phyloP scores from a whole-genome alignment of 2,888 invertebrate species.

The Dasypogon diadema region DNA sequence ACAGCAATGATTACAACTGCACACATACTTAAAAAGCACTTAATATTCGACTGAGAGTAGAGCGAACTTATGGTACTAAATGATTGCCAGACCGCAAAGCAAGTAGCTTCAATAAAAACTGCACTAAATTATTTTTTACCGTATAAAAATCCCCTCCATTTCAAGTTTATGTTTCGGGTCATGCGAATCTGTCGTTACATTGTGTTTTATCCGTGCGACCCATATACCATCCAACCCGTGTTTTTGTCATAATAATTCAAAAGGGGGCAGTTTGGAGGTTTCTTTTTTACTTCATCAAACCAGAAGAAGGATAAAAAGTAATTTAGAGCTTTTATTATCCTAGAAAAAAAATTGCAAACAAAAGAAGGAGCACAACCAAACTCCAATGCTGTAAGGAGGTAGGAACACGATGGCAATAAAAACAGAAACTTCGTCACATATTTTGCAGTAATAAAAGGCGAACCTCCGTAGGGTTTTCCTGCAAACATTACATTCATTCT shows the following conservation, averaged over 20 bases:
- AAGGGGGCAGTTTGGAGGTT: conserved; percentile 31
- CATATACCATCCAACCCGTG: conserved; percentile 31
- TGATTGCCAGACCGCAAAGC: conserved; percentile 27
- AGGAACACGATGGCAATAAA: conserved; percentile 29
- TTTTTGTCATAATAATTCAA: conserved; percentile 39
- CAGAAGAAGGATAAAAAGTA: conserved; percentile 45
- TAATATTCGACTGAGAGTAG: background rate
- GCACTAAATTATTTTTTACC: conserved; percentile 50
- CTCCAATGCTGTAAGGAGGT: conserved; percentile 18
- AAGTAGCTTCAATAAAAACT: conserved; percentile 35
- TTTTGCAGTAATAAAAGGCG: conserved; percentile 36
- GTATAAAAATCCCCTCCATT: conserved; percentile 32
- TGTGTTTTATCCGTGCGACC: conserved; percentile 40
- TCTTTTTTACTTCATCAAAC: conserved; percentile 45
- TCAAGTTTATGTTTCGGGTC: conserved; percentile 58
- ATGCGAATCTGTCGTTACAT: conserved; percentile 59
- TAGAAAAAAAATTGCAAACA: conserved; percentile 34
- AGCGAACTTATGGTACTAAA: background rate
- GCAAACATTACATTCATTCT: conserved; percentile 13
- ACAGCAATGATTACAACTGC: conserved; percentile 33
- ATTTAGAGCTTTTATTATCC: conserved; percentile 51
- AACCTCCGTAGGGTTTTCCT: conserved; percentile 8
- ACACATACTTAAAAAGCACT: conserved; percentile 33
- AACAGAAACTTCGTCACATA: conserved; percentile 48
- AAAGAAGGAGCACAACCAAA: conserved; percentile 12